Evolutionary conservation across 1,140 invertebrate species (phyloP).

Genomic region (Nasonia giraulti): DNA sequence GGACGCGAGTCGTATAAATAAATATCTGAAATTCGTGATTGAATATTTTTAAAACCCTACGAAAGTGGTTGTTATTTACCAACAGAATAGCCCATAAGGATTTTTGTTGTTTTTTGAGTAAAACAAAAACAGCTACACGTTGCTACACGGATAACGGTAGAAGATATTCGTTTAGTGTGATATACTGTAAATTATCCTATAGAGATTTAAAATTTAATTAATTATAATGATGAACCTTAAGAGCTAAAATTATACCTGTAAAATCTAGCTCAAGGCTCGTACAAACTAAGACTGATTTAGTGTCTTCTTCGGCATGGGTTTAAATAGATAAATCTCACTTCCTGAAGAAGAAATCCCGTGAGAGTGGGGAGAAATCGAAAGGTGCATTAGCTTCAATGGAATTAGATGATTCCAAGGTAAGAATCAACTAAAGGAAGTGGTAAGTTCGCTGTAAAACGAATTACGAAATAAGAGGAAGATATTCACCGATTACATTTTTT

Average conservation of each 20-base stretch:
- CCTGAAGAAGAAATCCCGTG: slow-evolving; percentile 1
- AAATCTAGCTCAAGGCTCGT: slow-evolving; percentile 31
- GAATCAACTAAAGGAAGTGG: neutral
- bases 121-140: neutral
- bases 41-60: neutral
- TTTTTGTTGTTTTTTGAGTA: too few species aligned
- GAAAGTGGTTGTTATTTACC: too few species aligned
- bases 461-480: neutral
- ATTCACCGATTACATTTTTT: neutral
- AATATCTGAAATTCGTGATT: neutral
- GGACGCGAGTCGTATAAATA: neutral
- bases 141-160: neutral
- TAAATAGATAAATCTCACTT: slow-evolving; percentile 20
- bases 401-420: neutral
- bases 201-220: neutral
- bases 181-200: too few species aligned
- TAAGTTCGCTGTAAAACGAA: neutral
- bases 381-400: neutral
- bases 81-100: too few species aligned
- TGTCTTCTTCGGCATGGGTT: neutral
- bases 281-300: slow-evolving; percentile 3
- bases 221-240: neutral
- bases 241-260: slow-evolving; percentile 24
- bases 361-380: neutral
- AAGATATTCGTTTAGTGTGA: too few species aligned